A percentile compares a stretch with the other conserved stretches of the same genome.
Evolutionary conservation across 1,140 invertebrate genomes (phyloP).

Genomic region (Archivesica marissinica): DNA sequence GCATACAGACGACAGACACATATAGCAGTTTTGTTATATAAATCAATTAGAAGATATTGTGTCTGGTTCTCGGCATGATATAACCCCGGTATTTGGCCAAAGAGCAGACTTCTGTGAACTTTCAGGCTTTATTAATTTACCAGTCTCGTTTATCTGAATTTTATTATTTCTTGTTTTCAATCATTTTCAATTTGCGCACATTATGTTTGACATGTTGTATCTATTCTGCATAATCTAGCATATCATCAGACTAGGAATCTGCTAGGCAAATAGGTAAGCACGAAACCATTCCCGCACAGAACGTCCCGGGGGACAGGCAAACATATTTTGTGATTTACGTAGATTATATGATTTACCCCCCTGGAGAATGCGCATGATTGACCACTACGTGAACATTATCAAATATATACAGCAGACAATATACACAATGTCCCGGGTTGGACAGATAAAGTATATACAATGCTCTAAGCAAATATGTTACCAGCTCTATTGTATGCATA

Average conservation of each 20-base stretch:
- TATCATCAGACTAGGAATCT: background rate
- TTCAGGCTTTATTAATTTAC: background rate
- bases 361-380: background rate
- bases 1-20: no score
- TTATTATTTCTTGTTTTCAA: background rate
- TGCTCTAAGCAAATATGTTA: no score
- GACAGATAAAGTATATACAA: conserved; percentile 7
- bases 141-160: background rate
- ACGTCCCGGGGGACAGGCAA: background rate
- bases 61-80: no score
- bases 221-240: conserved; percentile 3
- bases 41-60: no score
- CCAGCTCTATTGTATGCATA: no score
- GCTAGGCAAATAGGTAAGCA: background rate
- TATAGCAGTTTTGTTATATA: no score
- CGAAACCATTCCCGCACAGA: background rate
- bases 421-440: background rate
- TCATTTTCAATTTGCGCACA: background rate
- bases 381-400: conserved; percentile 4
- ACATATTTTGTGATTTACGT: conserved; percentile 4
- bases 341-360: background rate
- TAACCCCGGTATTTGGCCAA: no score
- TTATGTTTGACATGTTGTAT: background rate
- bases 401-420: conserved; percentile 4
- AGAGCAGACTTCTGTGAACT: no score